Conservation (phyloP, 2,888 invertebrate genomes). For the Uloborus plumipes region DNA sequence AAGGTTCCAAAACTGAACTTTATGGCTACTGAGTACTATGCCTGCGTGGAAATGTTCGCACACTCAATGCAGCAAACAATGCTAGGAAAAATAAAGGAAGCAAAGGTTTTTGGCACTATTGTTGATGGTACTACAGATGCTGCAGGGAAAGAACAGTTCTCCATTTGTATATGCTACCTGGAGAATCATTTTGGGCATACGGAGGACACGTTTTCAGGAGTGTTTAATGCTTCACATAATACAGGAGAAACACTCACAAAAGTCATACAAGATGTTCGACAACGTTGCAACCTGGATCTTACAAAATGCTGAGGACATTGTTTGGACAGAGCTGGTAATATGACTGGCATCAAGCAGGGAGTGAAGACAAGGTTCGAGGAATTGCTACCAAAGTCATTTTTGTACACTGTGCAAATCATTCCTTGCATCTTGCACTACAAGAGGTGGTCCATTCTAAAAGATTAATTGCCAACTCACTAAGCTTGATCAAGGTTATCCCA, state of each 20-base stretch:
- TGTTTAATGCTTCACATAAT: not conserved
- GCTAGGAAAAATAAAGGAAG: not conserved
- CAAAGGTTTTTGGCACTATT: not conserved
- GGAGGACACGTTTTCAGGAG: not conserved
- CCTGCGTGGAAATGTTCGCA: not conserved
- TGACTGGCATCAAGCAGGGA: constrained; percentile 1
- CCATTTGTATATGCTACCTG: not conserved
- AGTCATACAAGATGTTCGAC: not conserved
- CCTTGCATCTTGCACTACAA: not conserved
- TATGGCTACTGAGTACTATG: too few species aligned
- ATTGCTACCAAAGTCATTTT: not conserved
- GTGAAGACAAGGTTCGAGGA: not conserved
- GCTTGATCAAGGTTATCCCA: too few species aligned
- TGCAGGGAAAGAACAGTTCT: not conserved
- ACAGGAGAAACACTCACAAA: not conserved
- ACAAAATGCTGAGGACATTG: not conserved
- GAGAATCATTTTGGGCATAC: not conserved
- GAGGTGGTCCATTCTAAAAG: not conserved
- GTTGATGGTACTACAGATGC: too few species aligned
- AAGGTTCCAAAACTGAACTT: too few species aligned
- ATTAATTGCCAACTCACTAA: not conserved
- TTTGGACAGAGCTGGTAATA: not conserved
- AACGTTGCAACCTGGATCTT: not conserved
- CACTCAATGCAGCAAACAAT: not conserved
- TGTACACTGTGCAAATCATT: not conserved